phyloP scores from a whole-genome alignment of 2,113 vertebrate species.

The Sciurus niger region DNA sequence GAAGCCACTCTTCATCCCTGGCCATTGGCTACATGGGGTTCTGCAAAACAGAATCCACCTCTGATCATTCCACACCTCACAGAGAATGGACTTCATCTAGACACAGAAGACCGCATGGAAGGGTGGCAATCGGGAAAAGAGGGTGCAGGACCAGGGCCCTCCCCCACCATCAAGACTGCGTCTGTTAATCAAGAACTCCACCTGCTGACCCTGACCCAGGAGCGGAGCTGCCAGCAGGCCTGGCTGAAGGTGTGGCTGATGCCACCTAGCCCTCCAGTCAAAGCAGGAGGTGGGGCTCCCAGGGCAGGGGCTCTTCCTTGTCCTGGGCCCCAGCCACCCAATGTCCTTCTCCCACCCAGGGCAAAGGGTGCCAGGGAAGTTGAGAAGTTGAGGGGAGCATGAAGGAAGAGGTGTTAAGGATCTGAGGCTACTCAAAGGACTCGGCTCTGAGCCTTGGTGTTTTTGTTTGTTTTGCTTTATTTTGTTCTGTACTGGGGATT shows the following conservation, averaged over 20 bases:
- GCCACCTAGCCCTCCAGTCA: not conserved
- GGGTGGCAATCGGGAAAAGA: too few relatives aligned
- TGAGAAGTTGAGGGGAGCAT: not conserved
- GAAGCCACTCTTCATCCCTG: not conserved
- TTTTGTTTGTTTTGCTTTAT: too few relatives aligned
- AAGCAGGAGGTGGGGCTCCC: not conserved
- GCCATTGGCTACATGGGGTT: not conserved
- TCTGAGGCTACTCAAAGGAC: not conserved
- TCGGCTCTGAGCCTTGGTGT: not conserved
- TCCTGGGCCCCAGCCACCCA: not conserved
- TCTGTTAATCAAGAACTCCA: not conserved
- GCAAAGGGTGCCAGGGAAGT: not conserved
- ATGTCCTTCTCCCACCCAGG: not conserved
- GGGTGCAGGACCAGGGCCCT: rapidly evolving
- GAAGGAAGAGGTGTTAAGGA: not conserved
- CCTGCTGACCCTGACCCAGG: not conserved
- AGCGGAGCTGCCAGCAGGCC: not conserved
- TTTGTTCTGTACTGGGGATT: too few relatives aligned
- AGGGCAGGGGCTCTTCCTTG: not conserved
- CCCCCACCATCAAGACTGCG: not conserved
- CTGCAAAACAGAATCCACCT: not conserved
- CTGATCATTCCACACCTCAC: not conserved
- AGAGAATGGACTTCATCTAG: not conserved
- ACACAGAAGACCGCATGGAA: not conserved
- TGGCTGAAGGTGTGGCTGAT: not conserved